These are phyloP conservation scores for Tetragonula clypearis DNA, from an alignment of 1,140 invertebrate species.

Conservation along the genomic window DNA sequence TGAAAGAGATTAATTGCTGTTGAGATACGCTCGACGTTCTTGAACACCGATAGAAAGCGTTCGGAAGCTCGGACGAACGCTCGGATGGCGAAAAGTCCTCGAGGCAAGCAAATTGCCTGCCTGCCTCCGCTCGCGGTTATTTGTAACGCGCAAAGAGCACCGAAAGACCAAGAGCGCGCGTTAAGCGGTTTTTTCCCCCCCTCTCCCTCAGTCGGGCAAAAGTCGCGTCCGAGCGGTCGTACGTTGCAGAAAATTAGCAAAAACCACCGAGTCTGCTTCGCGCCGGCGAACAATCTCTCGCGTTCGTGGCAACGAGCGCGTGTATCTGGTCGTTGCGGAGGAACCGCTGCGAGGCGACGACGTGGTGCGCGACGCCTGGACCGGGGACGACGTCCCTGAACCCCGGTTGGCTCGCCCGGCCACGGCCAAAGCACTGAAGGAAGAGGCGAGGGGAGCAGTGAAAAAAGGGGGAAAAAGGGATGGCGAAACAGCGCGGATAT, in stretches of 20 bases:
- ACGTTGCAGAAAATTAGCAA: slow-evolving; percentile 43
- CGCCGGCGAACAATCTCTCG: slow-evolving; percentile 52
- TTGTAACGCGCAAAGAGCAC: slow-evolving; percentile 61
- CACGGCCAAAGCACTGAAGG: not conserved
- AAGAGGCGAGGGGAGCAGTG: not conserved
- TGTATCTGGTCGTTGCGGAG: not conserved
- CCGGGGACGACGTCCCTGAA: slow-evolving; percentile 28
- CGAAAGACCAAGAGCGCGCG: slow-evolving; percentile 41
- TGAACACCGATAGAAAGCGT: slow-evolving; percentile 1
- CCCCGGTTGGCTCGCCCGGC: not conserved
- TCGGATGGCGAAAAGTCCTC: not conserved
- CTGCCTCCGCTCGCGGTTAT: slow-evolving; percentile 51
- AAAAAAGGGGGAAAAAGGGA: slow-evolving; percentile 55
- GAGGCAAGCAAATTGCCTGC: slow-evolving; percentile 8
- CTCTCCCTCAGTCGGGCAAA: slow-evolving; percentile 28
- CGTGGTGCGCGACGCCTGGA: slow-evolving; percentile 3
- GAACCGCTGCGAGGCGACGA: not conserved
- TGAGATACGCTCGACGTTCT: not conserved
- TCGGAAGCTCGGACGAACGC: not conserved
- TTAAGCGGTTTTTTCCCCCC: slow-evolving; percentile 48
- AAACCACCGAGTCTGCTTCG: slow-evolving; percentile 51
- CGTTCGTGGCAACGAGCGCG: slow-evolving; percentile 34
- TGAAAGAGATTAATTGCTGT: not conserved
- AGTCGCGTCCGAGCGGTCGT: slow-evolving; percentile 28
- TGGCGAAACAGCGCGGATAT: slow-evolving; percentile 69